Evolutionary conservation across 2,113 vertebrate genomes (phyloP), one percentile per base, ranked within the genome.

Genomic region (Fulica atra): DNA sequence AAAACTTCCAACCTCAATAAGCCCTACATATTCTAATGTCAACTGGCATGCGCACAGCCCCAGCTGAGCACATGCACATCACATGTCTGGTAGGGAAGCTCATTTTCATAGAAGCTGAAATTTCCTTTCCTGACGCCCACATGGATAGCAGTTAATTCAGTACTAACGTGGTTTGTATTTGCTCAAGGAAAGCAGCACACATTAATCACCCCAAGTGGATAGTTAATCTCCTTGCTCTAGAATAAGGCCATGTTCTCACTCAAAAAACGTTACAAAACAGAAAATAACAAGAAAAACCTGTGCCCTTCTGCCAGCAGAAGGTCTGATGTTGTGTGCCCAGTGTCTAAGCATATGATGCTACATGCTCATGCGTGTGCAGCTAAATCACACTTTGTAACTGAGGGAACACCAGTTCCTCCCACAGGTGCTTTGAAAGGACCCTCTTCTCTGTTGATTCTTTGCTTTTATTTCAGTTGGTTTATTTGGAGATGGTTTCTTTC

Each of bases 51-150:
- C 16, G 38, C 36, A 40, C 5, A 65, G n/a, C 15, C 31, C 24
- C n/a, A 79, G 1, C 11, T 8, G 14, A 65, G 35, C 35, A 60
- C 1, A 1, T 33, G 7, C 2, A 9, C 5, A 16, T 48, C 16
- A 7, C 17, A 36, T 3, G 2, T 23, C 19, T 63, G 26, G 19
- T 15, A 76, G 20, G 31, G 12, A 72, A 81, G 6, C 8, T 0
- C 53, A n/a, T 35, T 9, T 20, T 38, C 40, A 31, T 59, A 72
- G 68, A 80, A 54, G 13, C 6, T 24, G 42, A 54, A 77, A 59
- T 77, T 35, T 77, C 81, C 29, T 36, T 61, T 71, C 51, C 59
- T n/a, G n/a, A 46, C 18, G 54, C 81, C 18, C 29, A 50, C 0
- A 0, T 17, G 26, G 57, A 76, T 6, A 86, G 7, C 42, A 54